These are phyloP conservation scores for Argyresthia goedartella DNA, from an alignment of 2,888 invertebrate genomes.

Conservation along the genomic window DNA sequence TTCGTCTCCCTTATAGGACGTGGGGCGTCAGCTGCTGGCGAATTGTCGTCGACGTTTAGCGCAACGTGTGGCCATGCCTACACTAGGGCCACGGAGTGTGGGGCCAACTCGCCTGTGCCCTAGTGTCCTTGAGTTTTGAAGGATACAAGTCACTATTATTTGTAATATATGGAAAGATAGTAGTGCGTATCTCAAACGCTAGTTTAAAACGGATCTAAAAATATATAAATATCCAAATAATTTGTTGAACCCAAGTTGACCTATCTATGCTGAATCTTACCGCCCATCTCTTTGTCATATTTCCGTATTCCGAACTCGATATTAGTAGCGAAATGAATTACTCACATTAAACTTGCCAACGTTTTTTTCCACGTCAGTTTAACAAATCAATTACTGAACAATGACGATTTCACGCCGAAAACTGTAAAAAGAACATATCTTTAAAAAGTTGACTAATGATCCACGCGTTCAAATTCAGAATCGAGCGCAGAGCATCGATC, in stretches of 20 bases:
- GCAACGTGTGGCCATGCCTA: slow-evolving; percentile 5
- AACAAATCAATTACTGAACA: slow-evolving; percentile 13
- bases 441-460: slow-evolving; percentile 58
- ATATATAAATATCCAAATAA: too few species aligned
- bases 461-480: slow-evolving; percentile 34
- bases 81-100: slow-evolving; percentile 11
- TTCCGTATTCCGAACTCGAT: too few species aligned
- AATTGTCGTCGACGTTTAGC: slow-evolving; percentile 31
- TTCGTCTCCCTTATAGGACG: slow-evolving; percentile 24
- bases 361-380: background rate
- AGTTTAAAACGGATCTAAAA: too few species aligned
- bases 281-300: too few species aligned
- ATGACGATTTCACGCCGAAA: slow-evolving; percentile 11
- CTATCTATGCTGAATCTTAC: too few species aligned
- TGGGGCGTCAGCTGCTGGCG: slow-evolving; percentile 51
- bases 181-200: too few species aligned
- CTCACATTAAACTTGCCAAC: too few species aligned
- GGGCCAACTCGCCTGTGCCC: slow-evolving; percentile 1
- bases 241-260: too few species aligned
- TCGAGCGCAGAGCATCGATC: slow-evolving; percentile 40
- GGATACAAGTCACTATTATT: too few species aligned
- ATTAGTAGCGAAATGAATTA: too few species aligned
- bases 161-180: too few species aligned
- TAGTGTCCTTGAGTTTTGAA: too few species aligned
- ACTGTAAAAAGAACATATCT: slow-evolving; percentile 11